A percentile compares a stretch with the other conserved stretches of the same genome.
phyloP scores from a whole-genome alignment of 2,888 invertebrate genomes.

The Athalia cordata region DNA sequence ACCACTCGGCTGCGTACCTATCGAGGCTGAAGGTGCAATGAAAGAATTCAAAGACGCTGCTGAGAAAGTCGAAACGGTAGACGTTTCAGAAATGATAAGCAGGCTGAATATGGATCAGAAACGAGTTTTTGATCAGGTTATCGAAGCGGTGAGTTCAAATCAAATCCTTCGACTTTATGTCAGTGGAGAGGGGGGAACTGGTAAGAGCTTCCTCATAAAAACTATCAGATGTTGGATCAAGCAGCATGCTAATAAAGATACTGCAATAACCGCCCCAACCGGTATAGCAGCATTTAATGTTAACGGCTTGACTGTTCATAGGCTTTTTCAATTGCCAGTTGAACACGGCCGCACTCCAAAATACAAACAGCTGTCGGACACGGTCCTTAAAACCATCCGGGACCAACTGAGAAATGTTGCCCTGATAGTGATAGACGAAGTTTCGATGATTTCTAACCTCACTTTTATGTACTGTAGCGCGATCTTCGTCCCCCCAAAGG shows the following conservation, averaged over 20 bases:
- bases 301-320: no score
- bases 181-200: conserved; percentile 60
- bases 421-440: conserved; percentile 60
- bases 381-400: conserved; percentile 56
- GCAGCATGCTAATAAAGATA: conserved; percentile 55
- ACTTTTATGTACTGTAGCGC: conserved; percentile 58
- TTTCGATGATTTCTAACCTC: conserved; percentile 56
- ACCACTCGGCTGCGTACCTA: no score
- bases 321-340: no score
- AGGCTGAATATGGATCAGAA: conserved; percentile 59
- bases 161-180: conserved; percentile 51
- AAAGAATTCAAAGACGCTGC: conserved; percentile 30
- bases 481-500: no score
- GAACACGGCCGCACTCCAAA: no score
- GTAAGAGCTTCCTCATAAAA: conserved; percentile 59
- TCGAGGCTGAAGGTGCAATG: neutral
- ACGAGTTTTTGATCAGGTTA: conserved; percentile 57
- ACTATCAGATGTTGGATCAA: conserved; percentile 55
- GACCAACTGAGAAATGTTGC: conserved; percentile 57
- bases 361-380: conserved; percentile 54
- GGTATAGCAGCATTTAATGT: conserved; percentile 65
- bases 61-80: conserved; percentile 50
- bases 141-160: conserved; percentile 45
- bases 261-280: conserved; percentile 62
- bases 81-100: conserved; percentile 52